These are phyloP conservation scores for Ochropleura plecta DNA, from an alignment of 2,888 invertebrate genomes.

Conservation along the genomic window DNA sequence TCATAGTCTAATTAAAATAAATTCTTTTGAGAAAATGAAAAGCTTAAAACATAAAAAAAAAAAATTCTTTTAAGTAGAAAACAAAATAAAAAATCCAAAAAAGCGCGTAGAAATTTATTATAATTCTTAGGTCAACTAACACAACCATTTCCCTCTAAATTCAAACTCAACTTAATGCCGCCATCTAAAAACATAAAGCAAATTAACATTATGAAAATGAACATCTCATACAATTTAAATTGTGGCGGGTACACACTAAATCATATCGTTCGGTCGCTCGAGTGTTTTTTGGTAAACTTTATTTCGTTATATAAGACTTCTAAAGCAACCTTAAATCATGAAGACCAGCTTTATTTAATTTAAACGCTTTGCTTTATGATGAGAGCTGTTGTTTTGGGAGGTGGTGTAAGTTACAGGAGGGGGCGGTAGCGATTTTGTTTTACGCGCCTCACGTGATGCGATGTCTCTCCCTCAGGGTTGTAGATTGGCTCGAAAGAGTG, in stretches of 20 bases:
- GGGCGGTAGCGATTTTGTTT: slow-evolving; percentile 1
- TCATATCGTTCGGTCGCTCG: slow-evolving; percentile 45
- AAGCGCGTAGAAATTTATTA: too few relatives aligned
- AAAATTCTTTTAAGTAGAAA: too few relatives aligned
- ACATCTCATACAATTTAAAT: slow-evolving; percentile 55
- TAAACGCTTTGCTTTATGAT: slow-evolving; percentile 70
- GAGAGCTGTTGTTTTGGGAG: slow-evolving; percentile 52
- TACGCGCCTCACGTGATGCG: neutral
- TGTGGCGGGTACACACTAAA: slow-evolving; percentile 46
- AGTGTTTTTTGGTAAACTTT: slow-evolving; percentile 58
- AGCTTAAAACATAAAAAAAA: too few relatives aligned
- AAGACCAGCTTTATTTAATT: slow-evolving; percentile 74
- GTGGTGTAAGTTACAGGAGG: slow-evolving; percentile 21
- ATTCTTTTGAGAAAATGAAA: too few relatives aligned
- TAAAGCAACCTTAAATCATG: slow-evolving; percentile 72
- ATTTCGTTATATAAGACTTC: slow-evolving; percentile 57
- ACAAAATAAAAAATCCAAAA: neutral
- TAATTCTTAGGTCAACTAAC: neutral
- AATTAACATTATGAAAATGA: slow-evolving; percentile 54
- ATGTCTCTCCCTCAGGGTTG: too few relatives aligned
- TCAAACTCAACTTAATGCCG: slow-evolving; percentile 12
- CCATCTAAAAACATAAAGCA: slow-evolving; percentile 39
- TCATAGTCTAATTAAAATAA: too few relatives aligned
- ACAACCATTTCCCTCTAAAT: neutral
- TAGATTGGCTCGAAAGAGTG: too few relatives aligned